Percentiles rank a stretch among this genome's conserved stretches.
Conservation (phyloP, 2,113 vertebrate species). For the Elaphurus davidianus region DNA sequence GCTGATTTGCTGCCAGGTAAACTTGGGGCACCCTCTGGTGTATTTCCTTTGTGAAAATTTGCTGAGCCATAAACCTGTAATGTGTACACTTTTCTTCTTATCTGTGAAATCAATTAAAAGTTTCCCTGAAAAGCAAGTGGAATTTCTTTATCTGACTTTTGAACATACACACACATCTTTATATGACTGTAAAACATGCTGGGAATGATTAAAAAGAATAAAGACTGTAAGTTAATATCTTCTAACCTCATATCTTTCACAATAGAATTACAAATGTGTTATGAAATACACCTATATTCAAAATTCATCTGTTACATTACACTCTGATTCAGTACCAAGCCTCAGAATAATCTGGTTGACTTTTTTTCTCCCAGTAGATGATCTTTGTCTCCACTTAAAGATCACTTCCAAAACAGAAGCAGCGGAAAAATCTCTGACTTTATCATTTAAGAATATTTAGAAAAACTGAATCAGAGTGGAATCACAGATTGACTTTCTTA, state of each 20-base stretch:
- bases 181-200: background rate
- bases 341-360: background rate
- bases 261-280: background rate
- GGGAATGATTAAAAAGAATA: background rate
- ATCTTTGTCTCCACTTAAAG: background rate
- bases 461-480: background rate
- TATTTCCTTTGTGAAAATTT: background rate
- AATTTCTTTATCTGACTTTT: background rate
- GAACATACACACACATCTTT: background rate
- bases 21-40: background rate
- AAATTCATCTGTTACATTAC: background rate
- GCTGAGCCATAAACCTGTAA: background rate
- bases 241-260: background rate
- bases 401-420: background rate
- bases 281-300: background rate
- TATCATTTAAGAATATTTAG: background rate
- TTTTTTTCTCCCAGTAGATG: background rate
- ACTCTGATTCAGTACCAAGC: background rate
- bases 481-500: background rate
- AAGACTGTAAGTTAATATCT: background rate
- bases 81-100: background rate
- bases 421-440: background rate
- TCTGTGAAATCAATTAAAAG: background rate
- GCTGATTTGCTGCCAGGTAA: background rate
- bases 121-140: background rate